These are phyloP conservation scores for Paralichthys olivaceus DNA, from an alignment of 2,113 vertebrate genomes.

Conservation along the genomic window DNA sequence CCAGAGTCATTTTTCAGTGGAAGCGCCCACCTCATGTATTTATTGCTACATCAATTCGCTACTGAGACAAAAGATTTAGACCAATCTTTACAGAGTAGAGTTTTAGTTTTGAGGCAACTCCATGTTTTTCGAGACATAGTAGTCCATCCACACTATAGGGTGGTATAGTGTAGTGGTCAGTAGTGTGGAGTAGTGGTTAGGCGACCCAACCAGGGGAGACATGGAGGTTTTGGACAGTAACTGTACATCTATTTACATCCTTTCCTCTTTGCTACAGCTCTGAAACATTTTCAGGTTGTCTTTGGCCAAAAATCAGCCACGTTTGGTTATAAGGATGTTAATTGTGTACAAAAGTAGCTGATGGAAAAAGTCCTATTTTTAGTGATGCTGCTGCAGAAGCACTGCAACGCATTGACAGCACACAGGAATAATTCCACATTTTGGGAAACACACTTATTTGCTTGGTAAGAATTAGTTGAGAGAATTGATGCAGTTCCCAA, in stretches of 20 bases:
- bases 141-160: conserved; percentile 72
- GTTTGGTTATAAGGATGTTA: background rate
- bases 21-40: conserved; percentile 60
- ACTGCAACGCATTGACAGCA: background rate
- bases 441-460: background rate
- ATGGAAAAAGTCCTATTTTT: background rate
- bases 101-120: conserved; percentile 60
- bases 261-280: conserved; percentile 53
- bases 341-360: background rate
- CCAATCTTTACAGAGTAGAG: conserved; percentile 41
- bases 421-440: background rate
- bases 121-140: conserved; percentile 52
- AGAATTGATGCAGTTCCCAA: background rate
- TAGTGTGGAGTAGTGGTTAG: conserved; percentile 81
- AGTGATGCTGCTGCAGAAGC: background rate
- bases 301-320: background rate
- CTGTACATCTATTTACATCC: conserved; percentile 70
- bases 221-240: conserved; percentile 48
- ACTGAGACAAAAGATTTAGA: conserved; percentile 68
- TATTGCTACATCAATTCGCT: conserved; percentile 84
- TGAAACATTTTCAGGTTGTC: conserved; percentile 31
- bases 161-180: conserved; percentile 79
- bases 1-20: conserved; percentile 49
- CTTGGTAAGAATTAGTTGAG: too few species aligned
- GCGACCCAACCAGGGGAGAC: conserved; percentile 64